Evolutionary conservation across 2,113 vertebrate genomes (phyloP), one percentile per base, ranked within the genome.

Genomic region (Donacobius atricapilla): DNA sequence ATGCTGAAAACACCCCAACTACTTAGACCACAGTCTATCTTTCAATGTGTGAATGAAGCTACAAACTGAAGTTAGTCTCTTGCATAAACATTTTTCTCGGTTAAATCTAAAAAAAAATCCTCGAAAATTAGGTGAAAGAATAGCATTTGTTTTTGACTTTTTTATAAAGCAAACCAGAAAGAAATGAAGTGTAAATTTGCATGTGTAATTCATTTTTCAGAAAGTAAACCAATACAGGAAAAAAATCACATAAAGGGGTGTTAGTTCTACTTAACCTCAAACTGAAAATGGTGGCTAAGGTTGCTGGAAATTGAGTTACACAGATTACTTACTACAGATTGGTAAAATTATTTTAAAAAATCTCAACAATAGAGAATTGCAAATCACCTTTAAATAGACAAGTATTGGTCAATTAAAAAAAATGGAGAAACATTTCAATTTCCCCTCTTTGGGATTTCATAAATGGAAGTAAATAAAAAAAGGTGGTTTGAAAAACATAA

Each of bases 31-130:
- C 2, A 71, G 8, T 2, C 13, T 61, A 7, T 24, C 7, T 87
- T 68, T 42, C 11, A 66, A 9, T 12, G 5, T 54, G 56, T 40
- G 13, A 90, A 58, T 23, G 25, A 81, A 81, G 15, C 9, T 27
- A 31, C 11, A 87, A 90, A 54, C 4, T 18, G 25, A 65, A 33
- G 15, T 63, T 18, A 78, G 13, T 9, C 7, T 77, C 39, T 39
- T 61, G 8, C 20, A 58, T 23, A 54, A 87, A 45, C 2, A 68
- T 47, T 60, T 71, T 15, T n/a, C 47, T 73, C n/a, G 42, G 23
- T 42, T 10, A 25, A 6, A 66, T 28, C 22, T 37, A 15, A 88
- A 61, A 48, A 39, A 39, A 37, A 3, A 0, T 0, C 3, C 7
- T 40, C 18, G 63, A 57, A 80, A 70, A 25, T 33, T 12, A 45